phyloP scores from a whole-genome alignment of 2,113 vertebrate genomes.

The Ictalurus punctatus region DNA sequence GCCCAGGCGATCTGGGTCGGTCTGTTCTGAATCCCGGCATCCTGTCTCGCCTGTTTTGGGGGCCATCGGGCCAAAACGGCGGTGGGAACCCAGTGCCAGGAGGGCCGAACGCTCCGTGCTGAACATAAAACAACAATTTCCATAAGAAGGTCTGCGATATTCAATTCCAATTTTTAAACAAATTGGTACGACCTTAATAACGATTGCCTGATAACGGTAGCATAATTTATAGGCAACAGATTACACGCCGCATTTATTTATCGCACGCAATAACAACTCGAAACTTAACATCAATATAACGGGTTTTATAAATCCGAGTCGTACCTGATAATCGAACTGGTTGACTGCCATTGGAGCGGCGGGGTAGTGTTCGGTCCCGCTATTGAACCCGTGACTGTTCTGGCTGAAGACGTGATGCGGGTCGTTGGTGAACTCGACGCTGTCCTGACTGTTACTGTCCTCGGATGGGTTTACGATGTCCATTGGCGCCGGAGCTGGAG shows the following conservation, averaged over 20 bases:
- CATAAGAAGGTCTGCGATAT: neutral
- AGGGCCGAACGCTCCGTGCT: conserved; percentile 94
- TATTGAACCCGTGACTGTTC: conserved; percentile 98
- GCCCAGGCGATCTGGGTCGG: conserved; percentile 88
- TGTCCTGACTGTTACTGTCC: conserved; percentile 99
- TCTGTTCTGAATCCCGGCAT: conserved; percentile 86
- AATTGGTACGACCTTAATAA: neutral
- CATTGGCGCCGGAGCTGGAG: conserved; percentile 90
- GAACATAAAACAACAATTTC: conserved; percentile 50
- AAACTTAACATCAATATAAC: neutral
- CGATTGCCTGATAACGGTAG: neutral
- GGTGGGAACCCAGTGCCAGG: conserved; percentile 87
- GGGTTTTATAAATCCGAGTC: conserved; percentile 32
- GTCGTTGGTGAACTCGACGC: conserved; percentile 91
- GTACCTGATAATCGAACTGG: conserved; percentile 99
- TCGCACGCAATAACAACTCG: neutral
- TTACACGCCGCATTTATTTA: neutral
- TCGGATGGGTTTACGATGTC: conserved; percentile 93
- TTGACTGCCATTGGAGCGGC: conserved; percentile 90
- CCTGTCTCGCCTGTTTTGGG: conserved; percentile 92
- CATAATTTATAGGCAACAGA: neutral
- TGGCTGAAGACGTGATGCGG: conserved; percentile 93
- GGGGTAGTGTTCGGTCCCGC: conserved; percentile 95
- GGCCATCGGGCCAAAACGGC: conserved; percentile 94
- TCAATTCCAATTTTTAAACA: neutral